Conservation (phyloP, 2,888 invertebrate genomes). For the Xanthia togata region DNA sequence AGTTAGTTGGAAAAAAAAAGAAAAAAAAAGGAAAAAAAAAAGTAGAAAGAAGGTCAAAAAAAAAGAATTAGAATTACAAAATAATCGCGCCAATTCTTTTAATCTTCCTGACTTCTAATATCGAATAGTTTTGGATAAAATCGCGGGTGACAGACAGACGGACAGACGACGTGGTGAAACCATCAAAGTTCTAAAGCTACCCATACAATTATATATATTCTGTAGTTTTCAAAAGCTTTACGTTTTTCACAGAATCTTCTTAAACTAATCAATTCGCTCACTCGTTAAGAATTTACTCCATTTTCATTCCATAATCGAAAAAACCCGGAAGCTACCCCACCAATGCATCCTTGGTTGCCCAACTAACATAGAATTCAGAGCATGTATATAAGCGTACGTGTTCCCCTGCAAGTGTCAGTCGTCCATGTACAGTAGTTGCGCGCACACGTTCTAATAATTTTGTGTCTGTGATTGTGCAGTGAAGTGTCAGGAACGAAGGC, state of each 20-base stretch:
- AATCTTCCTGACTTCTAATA: no score
- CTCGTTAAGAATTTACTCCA: conserved; percentile 34
- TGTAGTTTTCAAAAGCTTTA: neutral
- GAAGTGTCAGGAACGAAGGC: conserved; percentile 55
- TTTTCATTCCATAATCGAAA: conserved; percentile 46
- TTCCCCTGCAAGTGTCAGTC: conserved; percentile 59
- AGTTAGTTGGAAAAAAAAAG: no score
- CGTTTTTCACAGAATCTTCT: no score
- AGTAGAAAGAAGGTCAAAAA: no score
- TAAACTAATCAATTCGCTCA: neutral
- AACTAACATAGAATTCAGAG: conserved; percentile 72
- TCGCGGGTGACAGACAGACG: neutral
- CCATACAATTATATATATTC: no score
- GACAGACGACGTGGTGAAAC: no score
- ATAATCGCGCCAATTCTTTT: neutral
- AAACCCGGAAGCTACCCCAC: conserved; percentile 71
- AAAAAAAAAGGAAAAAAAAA: no score
- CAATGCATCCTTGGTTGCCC: conserved; percentile 68
- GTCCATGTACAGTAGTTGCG: conserved; percentile 22
- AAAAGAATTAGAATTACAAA: neutral
- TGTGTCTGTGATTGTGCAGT: conserved; percentile 64
- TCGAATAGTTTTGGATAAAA: neutral
- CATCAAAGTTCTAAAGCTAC: neutral
- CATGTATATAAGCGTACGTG: conserved; percentile 74
- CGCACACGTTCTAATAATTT: conserved; percentile 44